Conservation (phyloP, 2,797 vertebrate genomes). For the Smutsia temminckii region DNA sequence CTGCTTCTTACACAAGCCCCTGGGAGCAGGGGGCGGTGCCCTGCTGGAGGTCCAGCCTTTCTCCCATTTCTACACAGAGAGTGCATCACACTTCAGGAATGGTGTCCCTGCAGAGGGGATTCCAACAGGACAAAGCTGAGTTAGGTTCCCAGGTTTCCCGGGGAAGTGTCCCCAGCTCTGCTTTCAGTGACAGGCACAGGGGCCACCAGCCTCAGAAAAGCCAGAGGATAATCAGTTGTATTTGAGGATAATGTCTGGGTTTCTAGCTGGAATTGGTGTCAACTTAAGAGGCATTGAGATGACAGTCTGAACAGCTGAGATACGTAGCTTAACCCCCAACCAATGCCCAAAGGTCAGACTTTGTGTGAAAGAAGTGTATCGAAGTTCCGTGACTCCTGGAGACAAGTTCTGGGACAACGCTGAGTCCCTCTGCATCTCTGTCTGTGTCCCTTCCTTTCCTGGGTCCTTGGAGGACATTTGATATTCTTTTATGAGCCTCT, state of each 20-base stretch:
- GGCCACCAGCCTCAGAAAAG: not conserved
- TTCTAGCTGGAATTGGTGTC: not conserved
- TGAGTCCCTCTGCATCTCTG: accelerated
- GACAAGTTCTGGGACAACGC: accelerated
- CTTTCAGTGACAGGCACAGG: accelerated
- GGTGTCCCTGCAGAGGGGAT: not conserved
- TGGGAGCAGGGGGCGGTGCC: too few species aligned
- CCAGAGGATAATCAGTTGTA: not conserved
- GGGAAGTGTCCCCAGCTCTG: not conserved
- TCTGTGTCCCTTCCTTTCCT: accelerated
- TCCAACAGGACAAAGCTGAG: not conserved
- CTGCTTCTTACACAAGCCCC: too few species aligned
- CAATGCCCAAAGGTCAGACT: not conserved
- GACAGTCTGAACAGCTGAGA: not conserved
- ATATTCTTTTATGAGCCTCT: not conserved
- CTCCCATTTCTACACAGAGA: not conserved
- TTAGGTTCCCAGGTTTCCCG: not conserved
- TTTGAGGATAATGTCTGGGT: not conserved
- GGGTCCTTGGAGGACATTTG: accelerated
- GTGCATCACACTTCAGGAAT: not conserved
- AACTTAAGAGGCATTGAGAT: not conserved
- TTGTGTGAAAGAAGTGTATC: accelerated
- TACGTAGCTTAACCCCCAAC: not conserved
- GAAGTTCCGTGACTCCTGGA: accelerated
- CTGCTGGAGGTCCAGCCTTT: too few species aligned